phyloP scores from a whole-genome alignment of 2,797 vertebrate species.

The Propithecus perrieri region DNA sequence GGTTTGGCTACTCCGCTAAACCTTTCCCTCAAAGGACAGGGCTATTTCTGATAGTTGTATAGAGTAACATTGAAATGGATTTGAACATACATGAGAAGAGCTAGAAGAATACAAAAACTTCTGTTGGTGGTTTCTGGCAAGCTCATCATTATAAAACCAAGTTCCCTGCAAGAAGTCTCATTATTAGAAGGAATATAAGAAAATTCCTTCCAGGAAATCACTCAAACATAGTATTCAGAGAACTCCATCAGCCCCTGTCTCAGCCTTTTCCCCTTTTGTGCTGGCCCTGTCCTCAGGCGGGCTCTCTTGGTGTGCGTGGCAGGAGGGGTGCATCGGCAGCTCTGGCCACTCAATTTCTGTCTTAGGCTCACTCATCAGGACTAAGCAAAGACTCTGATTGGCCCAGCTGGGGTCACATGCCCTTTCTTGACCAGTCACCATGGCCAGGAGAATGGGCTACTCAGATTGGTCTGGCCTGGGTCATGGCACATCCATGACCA shows the following conservation, averaged over 20 bases:
- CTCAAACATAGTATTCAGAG: no score
- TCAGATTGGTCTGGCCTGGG: neutral
- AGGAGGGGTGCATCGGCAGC: neutral
- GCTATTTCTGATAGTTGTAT: neutral
- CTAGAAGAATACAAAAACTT: neutral
- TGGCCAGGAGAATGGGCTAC: neutral
- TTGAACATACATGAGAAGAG: neutral
- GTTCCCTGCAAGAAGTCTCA: neutral
- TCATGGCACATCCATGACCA: neutral
- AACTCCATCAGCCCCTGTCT: neutral
- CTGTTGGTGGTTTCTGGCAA: neutral
- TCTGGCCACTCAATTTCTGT: neutral
- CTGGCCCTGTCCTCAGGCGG: no score
- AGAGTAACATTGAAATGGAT: neutral
- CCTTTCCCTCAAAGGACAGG: neutral
- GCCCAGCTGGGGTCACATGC: neutral
- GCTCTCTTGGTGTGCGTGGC: accelerated
- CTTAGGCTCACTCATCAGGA: neutral
- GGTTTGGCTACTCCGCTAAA: neutral
- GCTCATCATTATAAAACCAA: neutral
- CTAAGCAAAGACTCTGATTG: neutral
- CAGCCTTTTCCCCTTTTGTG: neutral
- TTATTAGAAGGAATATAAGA: neutral
- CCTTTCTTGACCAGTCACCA: neutral
- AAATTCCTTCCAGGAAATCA: neutral